Conservation (phyloP, 2,113 vertebrate genomes). For the Ellobius talpinus region DNA sequence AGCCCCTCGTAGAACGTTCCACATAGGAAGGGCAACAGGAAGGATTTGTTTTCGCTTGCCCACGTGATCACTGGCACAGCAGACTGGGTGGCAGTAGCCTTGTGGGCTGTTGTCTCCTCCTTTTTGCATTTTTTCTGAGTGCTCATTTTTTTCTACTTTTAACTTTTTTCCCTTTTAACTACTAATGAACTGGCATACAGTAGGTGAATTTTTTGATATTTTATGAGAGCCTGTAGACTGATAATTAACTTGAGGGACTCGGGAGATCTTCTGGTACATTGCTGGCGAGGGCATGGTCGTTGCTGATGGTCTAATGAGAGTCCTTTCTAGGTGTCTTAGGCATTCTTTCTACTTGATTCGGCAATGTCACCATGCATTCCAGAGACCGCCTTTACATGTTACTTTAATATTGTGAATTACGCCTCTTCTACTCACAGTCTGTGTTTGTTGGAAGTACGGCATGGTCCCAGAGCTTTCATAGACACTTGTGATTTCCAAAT, state of each 20-base stretch:
- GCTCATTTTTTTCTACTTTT: neutral
- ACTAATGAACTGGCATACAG: neutral
- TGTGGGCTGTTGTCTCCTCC: neutral
- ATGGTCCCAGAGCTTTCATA: neutral
- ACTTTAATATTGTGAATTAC: neutral
- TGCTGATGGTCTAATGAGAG: neutral
- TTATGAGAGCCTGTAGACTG: neutral
- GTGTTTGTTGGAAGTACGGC: accelerated
- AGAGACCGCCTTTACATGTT: neutral
- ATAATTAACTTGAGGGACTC: neutral
- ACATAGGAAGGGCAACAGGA: neutral
- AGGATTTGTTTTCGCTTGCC: constrained; percentile 55
- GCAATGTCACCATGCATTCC: neutral
- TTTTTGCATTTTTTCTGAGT: neutral
- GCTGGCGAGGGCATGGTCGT: neutral
- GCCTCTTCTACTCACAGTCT: neutral
- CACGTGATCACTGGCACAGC: neutral
- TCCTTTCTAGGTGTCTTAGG: neutral
- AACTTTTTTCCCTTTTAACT: neutral
- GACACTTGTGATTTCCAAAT: neutral
- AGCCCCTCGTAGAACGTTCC: neutral
- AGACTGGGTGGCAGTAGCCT: neutral
- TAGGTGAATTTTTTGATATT: neutral
- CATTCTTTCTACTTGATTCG: neutral
- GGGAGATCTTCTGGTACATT: neutral